Evolutionary conservation across 2,888 invertebrate species (phyloP), one percentile per base, ranked within the genome.

Genomic region (Corbicula japonica): DNA sequence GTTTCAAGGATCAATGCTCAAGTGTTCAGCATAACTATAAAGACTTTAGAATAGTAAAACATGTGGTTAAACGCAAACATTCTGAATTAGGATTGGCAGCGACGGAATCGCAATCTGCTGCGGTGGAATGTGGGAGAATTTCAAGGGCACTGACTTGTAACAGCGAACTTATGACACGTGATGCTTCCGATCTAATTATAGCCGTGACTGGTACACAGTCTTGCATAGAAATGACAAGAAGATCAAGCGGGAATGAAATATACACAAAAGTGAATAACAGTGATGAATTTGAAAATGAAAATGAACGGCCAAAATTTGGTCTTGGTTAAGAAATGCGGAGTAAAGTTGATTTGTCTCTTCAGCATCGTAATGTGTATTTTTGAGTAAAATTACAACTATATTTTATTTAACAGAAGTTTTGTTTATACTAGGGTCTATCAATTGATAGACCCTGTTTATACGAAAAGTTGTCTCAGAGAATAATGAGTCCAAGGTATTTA

Each of bases 31-130:
- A 77, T 38, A 56, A 77, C 34, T 77, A 81, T 26, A 77, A 75
- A 21, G 81, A 81, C 58, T 81, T 81, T 48, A 50, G 75, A 52
- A 81, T 81, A 38, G 81, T 81, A 23, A 81, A 77, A 52, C 81
- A 81, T 34, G 81, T 81, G 5, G 81, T 81, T 4, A 74, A 65
- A 15, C 54, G 81, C n/a, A 77, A 81, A 41, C 66, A 68, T 12
- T 77, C 81, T 26, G 21, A 63, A 23, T 72, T 50, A 35, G 28
- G 52, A 54, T 32, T 56, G 35, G 66, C 52, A 35, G 50, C 41
- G 21, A 52, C 66, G 10, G 66, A 34, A 28, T 52, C 26, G 12
- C 38, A 28, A n/a, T 26, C 66, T 28, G 1, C 18, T 5, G 21
- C 52, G 23, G 34, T 38, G 12, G 28, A 21, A 23, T 23, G 32